These are phyloP conservation scores for Pachyramphus minor DNA, from an alignment of 2,113 vertebrate genomes.

Conservation along the genomic window DNA sequence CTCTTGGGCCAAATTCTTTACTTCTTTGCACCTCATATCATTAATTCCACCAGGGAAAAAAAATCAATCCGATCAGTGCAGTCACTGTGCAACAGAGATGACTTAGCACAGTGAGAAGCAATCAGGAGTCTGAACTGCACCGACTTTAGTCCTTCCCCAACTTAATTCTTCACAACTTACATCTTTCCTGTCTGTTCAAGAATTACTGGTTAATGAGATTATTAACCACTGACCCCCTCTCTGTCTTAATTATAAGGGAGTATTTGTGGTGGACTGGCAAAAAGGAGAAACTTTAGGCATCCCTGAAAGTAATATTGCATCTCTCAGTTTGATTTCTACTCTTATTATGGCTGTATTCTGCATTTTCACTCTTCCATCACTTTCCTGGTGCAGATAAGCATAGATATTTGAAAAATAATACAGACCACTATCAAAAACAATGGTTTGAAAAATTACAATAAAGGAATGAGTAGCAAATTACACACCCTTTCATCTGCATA, in stretches of 20 bases:
- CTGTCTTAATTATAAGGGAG: not conserved
- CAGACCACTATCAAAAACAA: not conserved
- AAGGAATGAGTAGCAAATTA: not conserved
- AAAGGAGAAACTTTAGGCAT: not conserved
- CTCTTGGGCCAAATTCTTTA: conserved; percentile 4
- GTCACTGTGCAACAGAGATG: not conserved
- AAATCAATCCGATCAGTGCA: not conserved
- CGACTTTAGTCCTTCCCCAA: not conserved
- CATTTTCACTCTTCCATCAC: not conserved
- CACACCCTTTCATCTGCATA: not conserved
- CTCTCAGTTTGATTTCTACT: not conserved
- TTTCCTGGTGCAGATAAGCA: not conserved
- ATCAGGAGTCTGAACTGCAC: not conserved
- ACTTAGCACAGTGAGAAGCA: not conserved
- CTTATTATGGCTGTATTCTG: not conserved
- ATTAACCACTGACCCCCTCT: not conserved
- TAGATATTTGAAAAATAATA: not conserved
- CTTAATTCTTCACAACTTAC: not conserved
- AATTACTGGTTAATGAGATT: not conserved
- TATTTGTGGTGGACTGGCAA: not conserved
- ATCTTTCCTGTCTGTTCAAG: not conserved
- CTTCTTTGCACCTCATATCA: not conserved
- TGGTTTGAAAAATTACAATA: not conserved
- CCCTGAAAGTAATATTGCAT: rapidly evolving
- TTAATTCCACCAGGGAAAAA: not conserved